Percentiles rank a stretch among this genome's conserved stretches.
These are phyloP conservation scores for Caradrina kadenii DNA, from an alignment of 2,888 invertebrate genomes.

Conservation along the genomic window DNA sequence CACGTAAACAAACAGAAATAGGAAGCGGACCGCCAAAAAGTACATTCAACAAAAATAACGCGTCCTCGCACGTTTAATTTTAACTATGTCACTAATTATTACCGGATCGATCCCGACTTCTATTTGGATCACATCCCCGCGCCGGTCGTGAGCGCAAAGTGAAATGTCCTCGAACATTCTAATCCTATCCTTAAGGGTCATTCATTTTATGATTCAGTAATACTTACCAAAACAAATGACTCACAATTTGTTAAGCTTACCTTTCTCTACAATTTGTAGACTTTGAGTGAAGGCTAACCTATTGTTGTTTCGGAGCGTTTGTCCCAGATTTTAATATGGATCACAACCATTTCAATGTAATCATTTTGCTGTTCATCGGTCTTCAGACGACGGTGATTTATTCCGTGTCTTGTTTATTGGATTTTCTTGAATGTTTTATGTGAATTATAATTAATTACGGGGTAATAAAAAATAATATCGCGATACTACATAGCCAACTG, in stretches of 20 bases:
- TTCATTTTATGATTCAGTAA: constrained; percentile 14
- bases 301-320: constrained; percentile 22
- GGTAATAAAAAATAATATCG: too few species aligned
- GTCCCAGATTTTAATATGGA: constrained; percentile 21
- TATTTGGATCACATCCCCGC: constrained; percentile 28
- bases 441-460: background rate
- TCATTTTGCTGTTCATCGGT: constrained; percentile 9
- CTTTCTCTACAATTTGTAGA: constrained; percentile 31
- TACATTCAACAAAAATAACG: background rate
- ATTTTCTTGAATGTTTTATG: constrained; percentile 13
- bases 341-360: constrained; percentile 19
- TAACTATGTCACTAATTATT: constrained; percentile 6
- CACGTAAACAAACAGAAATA: too few species aligned
- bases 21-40: background rate
- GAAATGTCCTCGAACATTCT: constrained; percentile 23
- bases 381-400: constrained; percentile 3
- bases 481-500: too few species aligned
- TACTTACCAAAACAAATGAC: constrained; percentile 42
- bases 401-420: constrained; percentile 8
- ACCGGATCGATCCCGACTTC: constrained; percentile 14
- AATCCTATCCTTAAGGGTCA: constrained; percentile 28
- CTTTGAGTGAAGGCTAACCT: constrained; percentile 16
- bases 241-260: constrained; percentile 44
- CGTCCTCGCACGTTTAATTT: background rate
- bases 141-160: constrained; percentile 11